A percentile compares a stretch with the other conserved stretches of the same genome.
Conservation (phyloP, 2,797 vertebrate genomes). For the Heterohyrax brucei region DNA sequence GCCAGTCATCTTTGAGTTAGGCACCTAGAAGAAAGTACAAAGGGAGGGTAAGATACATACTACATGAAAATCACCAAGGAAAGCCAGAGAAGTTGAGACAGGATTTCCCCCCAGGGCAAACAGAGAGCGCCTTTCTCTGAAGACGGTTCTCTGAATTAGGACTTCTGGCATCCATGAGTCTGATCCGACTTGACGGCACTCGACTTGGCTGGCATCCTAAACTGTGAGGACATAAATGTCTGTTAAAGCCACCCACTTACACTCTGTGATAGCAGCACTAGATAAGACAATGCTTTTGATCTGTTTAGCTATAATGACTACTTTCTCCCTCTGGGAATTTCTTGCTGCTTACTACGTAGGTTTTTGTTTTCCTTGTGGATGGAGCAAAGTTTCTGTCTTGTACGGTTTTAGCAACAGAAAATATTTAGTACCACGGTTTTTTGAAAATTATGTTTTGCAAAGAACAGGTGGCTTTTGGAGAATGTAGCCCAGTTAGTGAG, state of each 20-base stretch:
- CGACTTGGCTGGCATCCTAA: not conserved
- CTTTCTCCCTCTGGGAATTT: not conserved
- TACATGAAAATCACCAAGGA: not conserved
- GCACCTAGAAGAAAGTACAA: not conserved
- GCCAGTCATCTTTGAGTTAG: not conserved
- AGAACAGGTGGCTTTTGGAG: not conserved
- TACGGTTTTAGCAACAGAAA: not conserved
- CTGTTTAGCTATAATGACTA: not conserved
- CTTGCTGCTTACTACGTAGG: not conserved
- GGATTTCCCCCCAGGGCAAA: not conserved
- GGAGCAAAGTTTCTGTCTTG: not conserved
- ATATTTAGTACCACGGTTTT: not conserved
- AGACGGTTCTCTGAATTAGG: not conserved
- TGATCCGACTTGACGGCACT: too few relatives aligned
- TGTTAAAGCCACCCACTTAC: not conserved
- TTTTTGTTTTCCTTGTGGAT: not conserved
- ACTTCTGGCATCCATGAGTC: not conserved
- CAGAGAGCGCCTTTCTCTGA: not conserved
- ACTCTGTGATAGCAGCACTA: not conserved
- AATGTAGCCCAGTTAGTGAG: not conserved
- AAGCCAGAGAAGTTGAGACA: not conserved
- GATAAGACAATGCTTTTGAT: not conserved
- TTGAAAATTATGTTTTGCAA: constrained; percentile 18
- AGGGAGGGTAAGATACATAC: not conserved
- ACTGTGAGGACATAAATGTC: not conserved